Evolutionary conservation across 2,888 invertebrate species (phyloP).

Genomic region (Drosophila ustulata): DNA sequence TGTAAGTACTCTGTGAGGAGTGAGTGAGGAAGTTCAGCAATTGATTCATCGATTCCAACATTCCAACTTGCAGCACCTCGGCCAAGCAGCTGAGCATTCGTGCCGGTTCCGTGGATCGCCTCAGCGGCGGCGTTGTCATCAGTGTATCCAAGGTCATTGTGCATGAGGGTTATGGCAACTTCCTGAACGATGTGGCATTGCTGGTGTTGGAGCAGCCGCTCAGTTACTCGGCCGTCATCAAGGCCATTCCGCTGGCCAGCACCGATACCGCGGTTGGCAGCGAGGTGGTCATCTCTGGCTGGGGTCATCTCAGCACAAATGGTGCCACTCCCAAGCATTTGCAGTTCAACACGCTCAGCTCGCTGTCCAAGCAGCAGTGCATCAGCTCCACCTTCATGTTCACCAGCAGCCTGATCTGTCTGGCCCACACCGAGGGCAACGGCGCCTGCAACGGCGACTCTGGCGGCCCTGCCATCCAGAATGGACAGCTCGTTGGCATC

Average conservation of each 20-base stretch:
- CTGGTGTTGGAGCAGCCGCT: conserved; percentile 5
- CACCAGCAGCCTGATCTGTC: conserved; percentile 15
- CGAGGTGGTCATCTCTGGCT: conserved; percentile 16
- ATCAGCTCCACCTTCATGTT: conserved; percentile 8
- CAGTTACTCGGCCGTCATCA: not conserved
- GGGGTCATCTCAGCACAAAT: conserved; percentile 10
- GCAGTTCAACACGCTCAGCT: conserved; percentile 14
- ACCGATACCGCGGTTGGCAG: not conserved
- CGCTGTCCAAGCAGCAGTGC: conserved; percentile 3
- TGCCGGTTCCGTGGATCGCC: conserved; percentile 11
- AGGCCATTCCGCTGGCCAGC: conserved; percentile 15
- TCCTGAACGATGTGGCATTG: conserved; percentile 12
- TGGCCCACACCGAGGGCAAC: conserved; percentile 10
- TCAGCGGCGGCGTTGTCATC: conserved; percentile 4
- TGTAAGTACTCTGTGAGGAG: conserved; percentile 3
- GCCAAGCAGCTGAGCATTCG: conserved; percentile 15
- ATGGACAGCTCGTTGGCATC: conserved; percentile 9
- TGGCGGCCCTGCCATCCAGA: conserved; percentile 16
- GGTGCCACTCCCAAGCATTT: not conserved
- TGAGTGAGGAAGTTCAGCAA: not conserved
- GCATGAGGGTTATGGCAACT: conserved; percentile 16
- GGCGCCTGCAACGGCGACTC: conserved; percentile 20
- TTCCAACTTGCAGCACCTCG: not conserved
- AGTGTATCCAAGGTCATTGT: conserved; percentile 11
- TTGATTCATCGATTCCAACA: not conserved